A percentile compares a stretch with the other conserved stretches of the same genome.
Evolutionary conservation across 2,113 vertebrate species (phyloP).

Genomic region (Proterorhinus semilunaris): DNA sequence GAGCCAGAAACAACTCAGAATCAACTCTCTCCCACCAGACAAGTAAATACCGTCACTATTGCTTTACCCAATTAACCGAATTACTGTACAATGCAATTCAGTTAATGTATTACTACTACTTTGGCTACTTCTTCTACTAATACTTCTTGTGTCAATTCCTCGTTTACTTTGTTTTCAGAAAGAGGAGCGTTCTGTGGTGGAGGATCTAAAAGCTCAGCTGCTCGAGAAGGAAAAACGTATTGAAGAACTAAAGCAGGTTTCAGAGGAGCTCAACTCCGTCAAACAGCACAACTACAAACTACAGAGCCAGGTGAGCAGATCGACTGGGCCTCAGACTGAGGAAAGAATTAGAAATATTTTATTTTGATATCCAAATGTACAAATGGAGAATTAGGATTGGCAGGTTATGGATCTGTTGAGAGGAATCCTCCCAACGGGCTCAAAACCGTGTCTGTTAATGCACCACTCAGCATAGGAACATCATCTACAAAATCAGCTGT

Average conservation of each 20-base stretch:
- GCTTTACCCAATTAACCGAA: no score
- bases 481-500: no score
- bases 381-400: no score
- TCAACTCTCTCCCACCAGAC: background rate
- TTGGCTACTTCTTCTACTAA: background rate
- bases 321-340: no score
- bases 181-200: constrained; percentile 67
- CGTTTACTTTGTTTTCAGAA: constrained; percentile 26
- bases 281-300: constrained; percentile 88
- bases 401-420: no score
- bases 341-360: no score
- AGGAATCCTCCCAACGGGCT: no score
- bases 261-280: constrained; percentile 76
- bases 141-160: background rate
- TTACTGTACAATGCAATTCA: no score
- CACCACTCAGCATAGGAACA: no score
- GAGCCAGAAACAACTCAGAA: constrained; percentile 4
- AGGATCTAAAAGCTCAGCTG: constrained; percentile 73
- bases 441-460: no score
- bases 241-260: constrained; percentile 73
- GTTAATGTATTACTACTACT: background rate
- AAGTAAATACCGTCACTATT: background rate
- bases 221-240: constrained; percentile 77
- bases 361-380: no score
- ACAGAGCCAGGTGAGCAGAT: constrained; percentile 80